Base-by-base conservation (phyloP, 2,888 invertebrate genomes). In the Drosophila anomelani region DNA sequence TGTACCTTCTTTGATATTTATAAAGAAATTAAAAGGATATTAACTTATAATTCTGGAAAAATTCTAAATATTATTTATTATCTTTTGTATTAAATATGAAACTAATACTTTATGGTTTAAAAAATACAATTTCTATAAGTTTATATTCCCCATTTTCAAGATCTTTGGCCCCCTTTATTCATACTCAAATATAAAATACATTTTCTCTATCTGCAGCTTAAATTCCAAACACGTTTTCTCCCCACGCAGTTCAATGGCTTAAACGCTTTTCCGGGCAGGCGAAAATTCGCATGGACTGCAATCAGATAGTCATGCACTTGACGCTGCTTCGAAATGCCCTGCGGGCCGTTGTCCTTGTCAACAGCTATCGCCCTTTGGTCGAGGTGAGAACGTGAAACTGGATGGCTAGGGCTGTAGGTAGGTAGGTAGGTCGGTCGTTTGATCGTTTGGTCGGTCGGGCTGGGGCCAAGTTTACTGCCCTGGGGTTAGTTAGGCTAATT, bases 241-340 rank as follows among this genome's bases (percentile, higher is more conserved):
- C 36, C 13, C 49, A 15, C 57, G 57, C 71, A 67, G 55, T 67
- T 53, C 55, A 51, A 75, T 64, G 59, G 53, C 78, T 77, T 79
- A 89, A 84, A 77, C 77, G 75, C 62, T 89, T 78, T 84, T 79
- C 77, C 77, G 89, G 66, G 66, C 72, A 32, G 79, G 63, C 71
- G 43, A 64, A 55, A 75, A 69, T 41, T 55, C 55, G 41, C 74
- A 68, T 58, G 47, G 68, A 75, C 68, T 80, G 76, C 80, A 81
- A 86, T 81, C 86, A 80, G 78, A 75, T 86, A 68, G 57, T 20
- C 71, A 58, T 68, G 73, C 79, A 77, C 29, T 75, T 54, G 69
- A 61, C 47, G 47, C 36, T 53, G 23, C 23, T 39, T 32, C 59
- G 36, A 54, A 67, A 74, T 49, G 44, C 64, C 57, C 61, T 20